Conservation (phyloP, 2,888 invertebrate species). For the Polyommatus iphigenia region DNA sequence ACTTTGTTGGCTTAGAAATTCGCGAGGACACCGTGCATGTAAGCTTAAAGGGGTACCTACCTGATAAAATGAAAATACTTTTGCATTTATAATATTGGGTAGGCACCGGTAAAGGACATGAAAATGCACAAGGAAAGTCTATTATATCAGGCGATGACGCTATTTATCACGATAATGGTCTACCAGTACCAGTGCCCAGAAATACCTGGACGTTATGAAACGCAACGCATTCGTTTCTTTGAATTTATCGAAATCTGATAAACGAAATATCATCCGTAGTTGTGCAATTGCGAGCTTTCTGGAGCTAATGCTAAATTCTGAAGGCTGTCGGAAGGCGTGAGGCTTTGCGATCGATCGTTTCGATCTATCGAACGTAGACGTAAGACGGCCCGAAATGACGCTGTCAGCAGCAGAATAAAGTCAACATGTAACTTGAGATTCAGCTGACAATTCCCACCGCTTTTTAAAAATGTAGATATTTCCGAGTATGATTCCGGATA, state of each 20-base stretch:
- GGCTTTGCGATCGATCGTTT: not conserved
- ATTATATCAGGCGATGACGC: conserved; percentile 16
- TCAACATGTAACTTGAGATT: too few species aligned
- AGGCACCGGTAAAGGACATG: not conserved
- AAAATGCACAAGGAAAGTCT: not conserved
- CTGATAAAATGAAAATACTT: too few species aligned
- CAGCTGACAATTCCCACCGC: too few species aligned
- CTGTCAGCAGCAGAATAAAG: too few species aligned
- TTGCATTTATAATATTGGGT: not conserved
- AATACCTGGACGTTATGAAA: conserved; percentile 34
- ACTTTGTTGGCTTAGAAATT: too few species aligned
- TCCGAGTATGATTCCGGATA: too few species aligned
- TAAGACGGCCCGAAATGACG: too few species aligned
- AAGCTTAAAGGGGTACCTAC: too few species aligned
- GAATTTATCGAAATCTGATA: conserved; percentile 33
- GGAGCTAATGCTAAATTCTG: not conserved
- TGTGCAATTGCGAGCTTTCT: conserved; percentile 7
- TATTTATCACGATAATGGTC: conserved; percentile 32
- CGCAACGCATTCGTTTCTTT: conserved; percentile 28
- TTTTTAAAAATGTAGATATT: too few species aligned
- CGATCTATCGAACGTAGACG: not conserved
- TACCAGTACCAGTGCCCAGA: conserved; percentile 11
- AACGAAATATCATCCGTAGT: conserved; percentile 32
- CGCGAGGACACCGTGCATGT: too few species aligned
- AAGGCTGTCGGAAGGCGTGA: not conserved